Conservation (phyloP, 2,797 vertebrate species). For the Gymnocypris eckloni region DNA sequence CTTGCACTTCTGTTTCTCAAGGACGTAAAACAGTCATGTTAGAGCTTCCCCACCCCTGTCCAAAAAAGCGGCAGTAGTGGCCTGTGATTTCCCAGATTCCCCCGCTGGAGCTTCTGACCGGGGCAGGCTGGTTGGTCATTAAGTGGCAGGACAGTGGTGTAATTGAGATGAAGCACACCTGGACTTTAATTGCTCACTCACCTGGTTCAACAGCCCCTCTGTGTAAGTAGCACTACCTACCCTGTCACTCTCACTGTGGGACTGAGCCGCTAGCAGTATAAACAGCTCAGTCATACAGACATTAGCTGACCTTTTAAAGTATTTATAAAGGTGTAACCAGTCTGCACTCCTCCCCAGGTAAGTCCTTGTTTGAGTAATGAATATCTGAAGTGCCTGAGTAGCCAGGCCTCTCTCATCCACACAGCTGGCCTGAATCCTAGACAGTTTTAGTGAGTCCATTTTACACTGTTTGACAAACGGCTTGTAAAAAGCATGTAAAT, state of each 20-base stretch:
- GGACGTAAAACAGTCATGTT: conserved; percentile 60
- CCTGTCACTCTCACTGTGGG: conserved; percentile 55
- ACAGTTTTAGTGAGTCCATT: background rate
- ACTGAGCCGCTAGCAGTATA: conserved; percentile 16
- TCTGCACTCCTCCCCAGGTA: conserved; percentile 39
- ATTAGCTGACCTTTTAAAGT: conserved; percentile 45
- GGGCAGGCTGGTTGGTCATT: conserved; percentile 53
- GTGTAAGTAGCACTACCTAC: conserved; percentile 23
- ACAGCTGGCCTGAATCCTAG: background rate
- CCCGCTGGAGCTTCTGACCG: conserved; percentile 64
- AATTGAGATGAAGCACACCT: conserved; percentile 73
- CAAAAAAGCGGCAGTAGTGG: conserved; percentile 40
- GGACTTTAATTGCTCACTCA: conserved; percentile 71
- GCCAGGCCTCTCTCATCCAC: conserved; percentile 7
- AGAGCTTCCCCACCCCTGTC: conserved; percentile 49
- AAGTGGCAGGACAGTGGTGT: conserved; percentile 56
- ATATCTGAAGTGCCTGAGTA: conserved; percentile 35
- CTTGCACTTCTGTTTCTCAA: conserved; percentile 68
- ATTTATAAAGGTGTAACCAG: conserved; percentile 42
- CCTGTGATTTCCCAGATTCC: conserved; percentile 72
- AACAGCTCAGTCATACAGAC: conserved; percentile 32
- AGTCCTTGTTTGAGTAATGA: conserved; percentile 29
- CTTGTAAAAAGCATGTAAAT: background rate
- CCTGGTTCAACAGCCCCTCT: conserved; percentile 65
- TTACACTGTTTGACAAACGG: background rate